Evolutionary conservation across 2,888 invertebrate species (phyloP).

Genomic region (Ctenicera cuprea): DNA sequence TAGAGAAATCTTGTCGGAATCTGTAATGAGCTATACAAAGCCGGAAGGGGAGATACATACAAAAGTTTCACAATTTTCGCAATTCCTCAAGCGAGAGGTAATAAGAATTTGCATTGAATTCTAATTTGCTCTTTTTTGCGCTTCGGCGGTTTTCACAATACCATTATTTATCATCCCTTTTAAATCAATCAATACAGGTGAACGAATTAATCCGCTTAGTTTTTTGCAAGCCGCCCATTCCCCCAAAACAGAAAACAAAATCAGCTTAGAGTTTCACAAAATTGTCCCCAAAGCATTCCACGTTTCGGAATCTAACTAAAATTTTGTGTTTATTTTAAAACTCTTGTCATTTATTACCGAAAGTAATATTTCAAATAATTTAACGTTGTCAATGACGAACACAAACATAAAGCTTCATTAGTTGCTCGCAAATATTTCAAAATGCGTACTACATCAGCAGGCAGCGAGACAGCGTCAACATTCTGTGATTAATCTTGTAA

Average conservation of each 20-base stretch:
- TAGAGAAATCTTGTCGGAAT: constrained; percentile 51
- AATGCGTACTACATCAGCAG: constrained; percentile 10
- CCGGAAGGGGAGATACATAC: constrained; percentile 44
- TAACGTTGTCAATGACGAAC: constrained; percentile 15
- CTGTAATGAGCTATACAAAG: constrained; percentile 51
- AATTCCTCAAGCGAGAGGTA: constrained; percentile 42
- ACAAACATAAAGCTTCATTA: constrained; percentile 17
- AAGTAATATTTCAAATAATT: constrained; percentile 13
- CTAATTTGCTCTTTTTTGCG: constrained; percentile 32
- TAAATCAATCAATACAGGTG: constrained; percentile 28
- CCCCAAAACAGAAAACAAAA: background rate
- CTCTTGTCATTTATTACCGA: background rate
- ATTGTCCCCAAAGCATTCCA: background rate
- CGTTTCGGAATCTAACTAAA: background rate
- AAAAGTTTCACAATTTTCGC: constrained; percentile 51
- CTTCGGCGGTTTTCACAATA: constrained; percentile 15
- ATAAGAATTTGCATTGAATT: constrained; percentile 49
- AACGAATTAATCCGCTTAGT: constrained; percentile 24
- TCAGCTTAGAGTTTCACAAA: background rate
- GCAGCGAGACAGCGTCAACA: constrained; percentile 14
- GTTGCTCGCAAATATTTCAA: constrained; percentile 21
- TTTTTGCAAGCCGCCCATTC: background rate
- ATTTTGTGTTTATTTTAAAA: constrained; percentile 7
- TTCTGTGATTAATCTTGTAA: constrained; percentile 30
- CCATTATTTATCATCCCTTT: constrained; percentile 11